Percentiles rank a stretch among this genome's conserved stretches.
Conservation (phyloP, 2,888 invertebrate genomes). For the Phytoseiulus persimilis region DNA sequence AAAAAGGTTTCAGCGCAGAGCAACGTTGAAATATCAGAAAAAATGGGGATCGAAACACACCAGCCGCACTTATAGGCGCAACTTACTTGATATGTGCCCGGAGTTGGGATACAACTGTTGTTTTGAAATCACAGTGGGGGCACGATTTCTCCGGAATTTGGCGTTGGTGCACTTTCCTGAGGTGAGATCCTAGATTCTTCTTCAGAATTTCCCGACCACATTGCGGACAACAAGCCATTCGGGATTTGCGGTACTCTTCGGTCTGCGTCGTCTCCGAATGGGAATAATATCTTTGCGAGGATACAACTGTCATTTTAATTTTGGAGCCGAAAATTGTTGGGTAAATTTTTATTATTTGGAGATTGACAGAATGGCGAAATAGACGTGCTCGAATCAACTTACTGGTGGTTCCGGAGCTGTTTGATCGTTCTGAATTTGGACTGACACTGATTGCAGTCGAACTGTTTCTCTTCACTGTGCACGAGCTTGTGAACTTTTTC, state of each 20-base stretch:
- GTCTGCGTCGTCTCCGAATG: slow-evolving; percentile 22
- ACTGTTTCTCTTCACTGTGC: slow-evolving; percentile 33
- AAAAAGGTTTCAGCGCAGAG: neutral
- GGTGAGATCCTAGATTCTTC: slow-evolving; percentile 21
- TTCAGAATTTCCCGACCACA: slow-evolving; percentile 23
- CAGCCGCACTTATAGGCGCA: no score
- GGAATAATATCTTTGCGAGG: neutral
- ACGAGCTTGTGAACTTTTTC: slow-evolving; percentile 34
- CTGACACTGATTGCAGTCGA: slow-evolving; percentile 16
- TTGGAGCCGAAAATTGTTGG: no score
- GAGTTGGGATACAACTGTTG: slow-evolving; percentile 21
- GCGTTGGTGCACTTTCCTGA: slow-evolving; percentile 22
- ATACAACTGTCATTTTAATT: neutral
- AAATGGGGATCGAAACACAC: no score
- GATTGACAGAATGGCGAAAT: no score
- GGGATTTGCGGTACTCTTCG: neutral
- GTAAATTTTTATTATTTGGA: no score
- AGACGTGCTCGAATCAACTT: neutral
- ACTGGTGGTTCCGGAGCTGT: neutral
- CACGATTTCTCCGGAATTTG: slow-evolving; percentile 6
- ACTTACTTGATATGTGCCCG: slow-evolving; percentile 9
- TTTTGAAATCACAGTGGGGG: slow-evolving; percentile 29
- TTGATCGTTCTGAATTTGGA: slow-evolving; percentile 17
- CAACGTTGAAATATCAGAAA: no score
- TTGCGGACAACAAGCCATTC: slow-evolving; percentile 12